Conservation (phyloP, 2,888 invertebrate genomes). For the Acleris emargana region DNA sequence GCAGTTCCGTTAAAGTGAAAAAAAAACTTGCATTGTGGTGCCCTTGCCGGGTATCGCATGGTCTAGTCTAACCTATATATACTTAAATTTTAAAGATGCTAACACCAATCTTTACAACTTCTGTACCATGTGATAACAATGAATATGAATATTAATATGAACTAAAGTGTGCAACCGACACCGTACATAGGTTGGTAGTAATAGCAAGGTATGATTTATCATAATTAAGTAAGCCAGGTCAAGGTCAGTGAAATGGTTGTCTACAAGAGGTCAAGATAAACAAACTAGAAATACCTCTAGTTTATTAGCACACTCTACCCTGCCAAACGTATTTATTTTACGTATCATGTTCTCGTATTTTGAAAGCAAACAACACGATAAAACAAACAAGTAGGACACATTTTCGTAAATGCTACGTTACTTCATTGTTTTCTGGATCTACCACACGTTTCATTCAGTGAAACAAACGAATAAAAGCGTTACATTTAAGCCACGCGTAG, state of each 20-base stretch:
- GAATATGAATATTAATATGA: no score
- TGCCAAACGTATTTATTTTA: neutral
- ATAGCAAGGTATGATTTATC: neutral
- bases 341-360: neutral
- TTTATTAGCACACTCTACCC: neutral
- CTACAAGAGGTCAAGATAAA: neutral
- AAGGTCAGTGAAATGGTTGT: neutral
- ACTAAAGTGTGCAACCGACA: no score
- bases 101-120: no score
- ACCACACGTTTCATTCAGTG: neutral
- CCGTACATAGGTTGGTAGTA: no score
- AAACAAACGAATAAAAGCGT: no score
- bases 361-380: neutral
- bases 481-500: no score
- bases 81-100: no score
- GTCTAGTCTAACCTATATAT: no score
- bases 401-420: neutral
- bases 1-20: no score
- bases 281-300: neutral
- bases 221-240: neutral
- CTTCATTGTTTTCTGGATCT: neutral
- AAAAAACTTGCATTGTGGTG: no score
- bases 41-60: no score
- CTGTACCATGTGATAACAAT: no score
- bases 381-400: neutral